Conservation (phyloP, 2,113 vertebrate genomes). For the Mesoclemmys tuberculata region DNA sequence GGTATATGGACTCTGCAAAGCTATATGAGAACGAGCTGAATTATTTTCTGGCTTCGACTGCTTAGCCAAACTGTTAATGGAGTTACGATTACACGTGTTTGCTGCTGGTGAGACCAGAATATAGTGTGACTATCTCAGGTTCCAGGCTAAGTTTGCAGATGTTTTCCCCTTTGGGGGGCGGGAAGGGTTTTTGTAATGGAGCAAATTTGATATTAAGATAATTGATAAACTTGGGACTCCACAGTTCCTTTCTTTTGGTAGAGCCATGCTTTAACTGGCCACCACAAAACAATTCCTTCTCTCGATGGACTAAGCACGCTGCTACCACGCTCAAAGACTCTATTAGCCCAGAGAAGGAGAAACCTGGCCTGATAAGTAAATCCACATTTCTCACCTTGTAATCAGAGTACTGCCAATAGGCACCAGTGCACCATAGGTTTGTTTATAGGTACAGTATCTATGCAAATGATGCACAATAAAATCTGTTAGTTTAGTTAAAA, state of each 20-base stretch:
- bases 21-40: not conserved
- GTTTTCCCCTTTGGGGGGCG: not conserved
- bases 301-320: not conserved
- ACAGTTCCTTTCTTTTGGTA: not conserved
- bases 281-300: too few species aligned
- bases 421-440: not conserved
- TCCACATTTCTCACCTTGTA: not conserved
- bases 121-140: not conserved
- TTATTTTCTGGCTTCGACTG: not conserved
- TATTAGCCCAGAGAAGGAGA: not conserved
- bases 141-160: constrained; percentile 12
- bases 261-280: not conserved
- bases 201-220: not conserved
- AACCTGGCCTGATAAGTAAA: not conserved
- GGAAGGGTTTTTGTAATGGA: not conserved
- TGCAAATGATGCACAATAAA: not conserved
- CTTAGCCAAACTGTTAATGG: not conserved
- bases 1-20: not conserved
- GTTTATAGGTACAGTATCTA: not conserved
- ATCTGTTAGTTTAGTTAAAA: not conserved
- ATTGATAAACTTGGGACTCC: not conserved
- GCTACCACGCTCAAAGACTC: not conserved
- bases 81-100: not conserved
- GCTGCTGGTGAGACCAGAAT: not conserved
- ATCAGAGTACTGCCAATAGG: not conserved